Base-by-base conservation (phyloP, 64 coral and sea anemone genomes). In the Anthopleura sola region DNA sequence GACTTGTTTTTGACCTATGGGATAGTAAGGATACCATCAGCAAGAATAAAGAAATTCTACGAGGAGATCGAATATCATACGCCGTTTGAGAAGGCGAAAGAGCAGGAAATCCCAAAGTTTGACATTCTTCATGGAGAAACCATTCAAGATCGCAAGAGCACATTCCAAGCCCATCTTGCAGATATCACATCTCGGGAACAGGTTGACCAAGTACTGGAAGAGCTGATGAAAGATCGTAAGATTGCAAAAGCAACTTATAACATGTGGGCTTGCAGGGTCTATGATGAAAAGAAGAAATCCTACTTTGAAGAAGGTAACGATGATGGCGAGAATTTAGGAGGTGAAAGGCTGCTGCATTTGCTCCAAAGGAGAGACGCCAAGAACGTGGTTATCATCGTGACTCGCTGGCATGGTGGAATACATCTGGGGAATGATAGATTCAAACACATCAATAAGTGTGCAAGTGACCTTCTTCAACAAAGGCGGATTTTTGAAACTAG, bases 391-490 rank as follows among this genome's bases (percentile, higher is more conserved):
- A 84, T 98, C 36, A 50, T 98, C 20, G 96, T 94, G 74, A 92
- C 92, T 9, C 89, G 96, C 19, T 98, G 96, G 96, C 93, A 98
- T 87, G 96, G 96, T 3, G 96, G 96, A 56, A 94, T 92, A n/a
- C 85, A 94, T 10, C 50, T 98, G 31, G 96, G 96, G 1, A 90
- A 92, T 62, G 96, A 98, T 80, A 88, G 96, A 77, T 98, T 98
- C 66, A 98, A 98, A 85, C 92, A 98, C 86, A 92, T 92, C 51
- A 98, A 98, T 84, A 94, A 98, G 64, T 92, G 96, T 79, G 96
- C 96, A 26, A 78, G 92, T 44, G 89, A 89, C 11, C 60, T 64
- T n/a, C 60, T 64, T 64, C 60, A 64, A 23, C 60, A 26, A 26
- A 64, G 60, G 0, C 24, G 23, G 20, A 23, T 23, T n/a, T 0